Evolutionary conservation across 2,888 invertebrate genomes (phyloP).

Genomic region (Dryobota labecula): DNA sequence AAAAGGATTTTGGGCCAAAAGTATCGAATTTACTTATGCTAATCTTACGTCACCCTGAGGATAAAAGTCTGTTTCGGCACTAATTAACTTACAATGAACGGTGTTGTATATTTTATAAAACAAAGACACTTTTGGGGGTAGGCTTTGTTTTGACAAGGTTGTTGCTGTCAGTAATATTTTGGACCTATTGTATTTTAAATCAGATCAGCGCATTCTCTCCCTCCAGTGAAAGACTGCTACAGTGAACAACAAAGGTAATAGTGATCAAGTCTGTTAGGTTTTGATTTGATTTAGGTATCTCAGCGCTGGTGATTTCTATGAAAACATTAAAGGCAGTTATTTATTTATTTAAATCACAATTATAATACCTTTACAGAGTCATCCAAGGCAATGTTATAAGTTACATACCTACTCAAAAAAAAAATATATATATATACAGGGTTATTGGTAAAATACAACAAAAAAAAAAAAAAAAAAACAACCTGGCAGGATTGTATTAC

Average conservation of each 20-base stretch:
- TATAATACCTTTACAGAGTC: too few species aligned
- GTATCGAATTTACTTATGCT: conserved; percentile 87
- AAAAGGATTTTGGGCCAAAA: conserved; percentile 74
- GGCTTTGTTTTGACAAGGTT: conserved; percentile 41
- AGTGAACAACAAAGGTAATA: conserved; percentile 12
- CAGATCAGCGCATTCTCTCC: conserved; percentile 3
- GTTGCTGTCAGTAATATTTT: conserved; percentile 31
- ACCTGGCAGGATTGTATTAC: too few species aligned
- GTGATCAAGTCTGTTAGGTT: conserved; percentile 1
- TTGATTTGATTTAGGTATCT: too few species aligned
- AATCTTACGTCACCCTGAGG: conserved; percentile 84
- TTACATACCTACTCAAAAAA: too few species aligned
- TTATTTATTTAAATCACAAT: too few species aligned
- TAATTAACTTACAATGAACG: conserved; percentile 79
- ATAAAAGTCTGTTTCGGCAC: conserved; percentile 77
- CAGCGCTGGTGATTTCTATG: background rate
- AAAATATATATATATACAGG: too few species aligned
- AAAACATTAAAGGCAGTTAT: background rate
- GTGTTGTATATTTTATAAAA: conserved; percentile 69
- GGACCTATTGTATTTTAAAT: conserved; percentile 45
- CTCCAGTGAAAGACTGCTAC: background rate
- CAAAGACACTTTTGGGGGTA: conserved; percentile 55
- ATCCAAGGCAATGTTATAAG: too few species aligned
- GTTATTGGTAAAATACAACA: too few species aligned
- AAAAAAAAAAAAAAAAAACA: too few species aligned